Conservation (phyloP, 2,113 vertebrate genomes). For the Zosterops borbonicus region DNA sequence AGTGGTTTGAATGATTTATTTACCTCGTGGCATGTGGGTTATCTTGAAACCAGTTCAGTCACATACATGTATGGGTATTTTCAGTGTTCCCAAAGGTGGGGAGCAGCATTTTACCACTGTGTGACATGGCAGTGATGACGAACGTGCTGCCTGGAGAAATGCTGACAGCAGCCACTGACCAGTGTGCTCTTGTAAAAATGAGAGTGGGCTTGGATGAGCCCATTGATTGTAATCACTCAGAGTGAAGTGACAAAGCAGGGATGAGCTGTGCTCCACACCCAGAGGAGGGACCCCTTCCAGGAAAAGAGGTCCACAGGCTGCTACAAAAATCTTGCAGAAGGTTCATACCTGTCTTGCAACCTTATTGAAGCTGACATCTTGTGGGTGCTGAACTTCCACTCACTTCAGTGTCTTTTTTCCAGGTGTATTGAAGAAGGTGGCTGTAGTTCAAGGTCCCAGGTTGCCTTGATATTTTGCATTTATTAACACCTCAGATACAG, state of each 20-base stretch:
- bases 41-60: neutral
- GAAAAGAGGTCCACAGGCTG: neutral
- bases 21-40: neutral
- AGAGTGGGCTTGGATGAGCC: neutral
- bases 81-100: neutral
- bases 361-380: neutral
- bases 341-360: neutral
- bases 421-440: neutral
- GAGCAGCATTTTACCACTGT: neutral
- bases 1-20: neutral
- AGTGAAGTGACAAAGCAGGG: neutral
- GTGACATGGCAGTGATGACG: neutral
- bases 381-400: neutral
- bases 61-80: neutral
- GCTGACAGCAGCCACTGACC: neutral
- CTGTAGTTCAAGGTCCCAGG: neutral
- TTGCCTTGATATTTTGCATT: neutral
- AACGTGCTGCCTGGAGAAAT: neutral
- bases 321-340: neutral
- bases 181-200: neutral
- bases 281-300: neutral
- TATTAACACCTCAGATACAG: neutral
- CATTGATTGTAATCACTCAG: neutral
- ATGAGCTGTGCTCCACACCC: rapidly evolving
- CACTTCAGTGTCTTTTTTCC: neutral